These are phyloP conservation scores for Proisotoma minuta DNA, from an alignment of 2,888 invertebrate genomes.

Conservation along the genomic window DNA sequence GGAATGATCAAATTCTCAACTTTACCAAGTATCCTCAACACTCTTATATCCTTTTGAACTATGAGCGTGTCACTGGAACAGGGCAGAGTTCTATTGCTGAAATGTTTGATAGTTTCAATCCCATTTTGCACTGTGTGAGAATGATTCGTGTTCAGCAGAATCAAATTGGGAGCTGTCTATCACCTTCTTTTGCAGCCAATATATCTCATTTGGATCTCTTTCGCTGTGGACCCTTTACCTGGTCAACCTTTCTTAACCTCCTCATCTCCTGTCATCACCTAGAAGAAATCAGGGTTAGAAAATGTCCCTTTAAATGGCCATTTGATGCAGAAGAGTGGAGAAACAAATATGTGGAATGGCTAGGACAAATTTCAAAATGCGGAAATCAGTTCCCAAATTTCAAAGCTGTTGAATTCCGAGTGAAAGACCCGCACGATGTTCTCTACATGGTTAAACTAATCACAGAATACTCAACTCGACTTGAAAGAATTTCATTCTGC, in stretches of 20 bases:
- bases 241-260: conserved; percentile 7
- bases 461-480: not conserved
- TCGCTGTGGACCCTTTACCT: conserved; percentile 10
- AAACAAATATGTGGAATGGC: conserved; percentile 8
- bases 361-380: not conserved
- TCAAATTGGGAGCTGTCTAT: not conserved
- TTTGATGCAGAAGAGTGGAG: conserved; percentile 13
- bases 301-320: conserved; percentile 12
- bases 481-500: conserved; percentile 10
- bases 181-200: not conserved
- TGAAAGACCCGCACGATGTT: conserved; percentile 13
- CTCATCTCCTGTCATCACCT: not conserved
- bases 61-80: not conserved
- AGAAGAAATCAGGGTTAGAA: not conserved
- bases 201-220: conserved; percentile 4
- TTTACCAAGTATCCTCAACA: not conserved
- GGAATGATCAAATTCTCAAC: conserved; percentile 10
- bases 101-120: not conserved
- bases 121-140: not conserved
- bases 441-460: conserved; percentile 15
- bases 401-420: conserved; percentile 9
- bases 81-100: not conserved
- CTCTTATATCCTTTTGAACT: not conserved
- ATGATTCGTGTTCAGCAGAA: not conserved
- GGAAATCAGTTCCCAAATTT: conserved; percentile 9